phyloP scores from a whole-genome alignment of 2,888 invertebrate genomes.

The Teleiodes luculella region DNA sequence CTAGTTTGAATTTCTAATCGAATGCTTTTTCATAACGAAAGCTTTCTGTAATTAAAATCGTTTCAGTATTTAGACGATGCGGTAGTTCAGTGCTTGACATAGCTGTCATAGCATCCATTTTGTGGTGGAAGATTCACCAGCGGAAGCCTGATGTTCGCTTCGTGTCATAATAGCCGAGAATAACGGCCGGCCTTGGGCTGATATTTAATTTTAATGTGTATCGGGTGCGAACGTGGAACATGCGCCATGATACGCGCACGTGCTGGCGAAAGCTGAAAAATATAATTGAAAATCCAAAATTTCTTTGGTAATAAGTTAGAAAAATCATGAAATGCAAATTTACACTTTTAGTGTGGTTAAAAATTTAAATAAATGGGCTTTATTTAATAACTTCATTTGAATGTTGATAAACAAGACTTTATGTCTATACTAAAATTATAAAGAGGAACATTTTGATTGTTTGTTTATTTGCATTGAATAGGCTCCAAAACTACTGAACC shows the following conservation, averaged over 20 bases:
- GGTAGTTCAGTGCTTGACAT: background rate
- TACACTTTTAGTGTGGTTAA: too few species aligned
- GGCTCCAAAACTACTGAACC: too few species aligned
- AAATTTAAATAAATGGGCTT: too few species aligned
- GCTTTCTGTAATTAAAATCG: background rate
- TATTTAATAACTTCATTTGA: too few species aligned
- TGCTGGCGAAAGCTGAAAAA: slow-evolving; percentile 3
- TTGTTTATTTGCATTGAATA: too few species aligned
- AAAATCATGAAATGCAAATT: too few species aligned
- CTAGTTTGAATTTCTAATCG: background rate
- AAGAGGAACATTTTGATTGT: too few species aligned
- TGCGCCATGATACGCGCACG: slow-evolving; percentile 42
- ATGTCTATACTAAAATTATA: too few species aligned
- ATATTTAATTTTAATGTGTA: slow-evolving; percentile 71
- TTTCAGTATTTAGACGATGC: background rate
- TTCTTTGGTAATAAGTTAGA: too few species aligned
- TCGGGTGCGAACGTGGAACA: slow-evolving; percentile 40
- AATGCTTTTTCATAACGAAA: background rate
- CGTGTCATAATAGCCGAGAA: slow-evolving; percentile 54
- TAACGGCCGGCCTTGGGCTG: slow-evolving; percentile 67
- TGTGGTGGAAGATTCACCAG: slow-evolving; percentile 17
- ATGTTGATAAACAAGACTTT: too few species aligned
- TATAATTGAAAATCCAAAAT: background rate
- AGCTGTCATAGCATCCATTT: background rate
- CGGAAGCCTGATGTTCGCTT: slow-evolving; percentile 31